Evolutionary conservation across 2,113 vertebrate genomes (phyloP).

Genomic region (Rhegmatorhina hoffmannsi): DNA sequence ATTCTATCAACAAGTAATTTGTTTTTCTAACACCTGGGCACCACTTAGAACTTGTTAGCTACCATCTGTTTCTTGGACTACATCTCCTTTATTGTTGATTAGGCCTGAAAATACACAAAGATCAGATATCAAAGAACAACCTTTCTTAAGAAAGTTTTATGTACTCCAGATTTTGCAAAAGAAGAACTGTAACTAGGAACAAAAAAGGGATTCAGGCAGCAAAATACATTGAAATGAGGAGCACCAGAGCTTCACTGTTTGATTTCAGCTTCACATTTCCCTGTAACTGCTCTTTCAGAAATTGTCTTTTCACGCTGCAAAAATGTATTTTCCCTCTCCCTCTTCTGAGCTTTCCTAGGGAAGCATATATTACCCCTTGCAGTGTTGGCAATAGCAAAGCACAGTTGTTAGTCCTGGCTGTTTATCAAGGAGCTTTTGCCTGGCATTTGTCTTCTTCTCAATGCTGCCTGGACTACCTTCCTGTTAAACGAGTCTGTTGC

Average conservation of each 20-base stretch:
- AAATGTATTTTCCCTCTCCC: not conserved
- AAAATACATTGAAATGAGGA: not conserved
- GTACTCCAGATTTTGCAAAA: not conserved
- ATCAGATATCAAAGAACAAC: not conserved
- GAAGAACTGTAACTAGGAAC: not conserved
- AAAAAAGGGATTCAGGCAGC: not conserved
- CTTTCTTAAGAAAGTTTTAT: not conserved
- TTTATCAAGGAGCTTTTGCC: not conserved
- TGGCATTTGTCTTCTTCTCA: accelerated
- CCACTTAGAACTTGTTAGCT: not conserved
- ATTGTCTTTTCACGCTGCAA: not conserved
- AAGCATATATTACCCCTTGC: not conserved
- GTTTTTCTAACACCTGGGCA: not conserved
- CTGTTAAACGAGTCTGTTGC: not conserved
- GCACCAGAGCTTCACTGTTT: not conserved
- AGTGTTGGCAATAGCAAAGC: not conserved
- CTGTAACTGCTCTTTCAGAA: not conserved
- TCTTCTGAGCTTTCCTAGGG: not conserved
- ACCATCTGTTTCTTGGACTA: not conserved
- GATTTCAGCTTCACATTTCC: not conserved
- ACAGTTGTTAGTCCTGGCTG: not conserved
- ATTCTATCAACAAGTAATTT: not conserved
- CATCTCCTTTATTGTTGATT: not conserved
- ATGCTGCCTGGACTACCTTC: not conserved
- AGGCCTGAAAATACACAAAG: not conserved